Evolutionary conservation across 2,797 vertebrate genomes (phyloP).

Genomic region (Urosaurus nigricauda): DNA sequence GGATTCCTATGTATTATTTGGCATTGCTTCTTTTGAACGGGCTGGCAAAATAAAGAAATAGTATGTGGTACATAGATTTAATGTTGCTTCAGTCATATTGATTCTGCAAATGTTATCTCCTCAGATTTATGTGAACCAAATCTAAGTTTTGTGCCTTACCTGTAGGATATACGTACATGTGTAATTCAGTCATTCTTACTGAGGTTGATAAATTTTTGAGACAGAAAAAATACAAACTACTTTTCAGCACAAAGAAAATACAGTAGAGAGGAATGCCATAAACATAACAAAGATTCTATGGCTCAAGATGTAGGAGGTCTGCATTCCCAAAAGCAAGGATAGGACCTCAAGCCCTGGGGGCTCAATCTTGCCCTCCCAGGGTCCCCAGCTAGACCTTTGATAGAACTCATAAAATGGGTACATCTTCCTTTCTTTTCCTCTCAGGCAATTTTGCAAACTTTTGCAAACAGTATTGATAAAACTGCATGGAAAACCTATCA

Average conservation of each 20-base stretch:
- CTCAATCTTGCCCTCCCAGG: too few relatives aligned
- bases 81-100: not conserved
- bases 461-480: too few relatives aligned
- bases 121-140: not conserved
- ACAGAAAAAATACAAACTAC: not conserved
- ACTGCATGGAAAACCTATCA: too few relatives aligned
- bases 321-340: not conserved
- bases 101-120: not conserved
- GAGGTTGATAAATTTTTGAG: slow-evolving; percentile 14
- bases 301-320: not conserved
- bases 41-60: slow-evolving; percentile 8
- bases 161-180: not conserved
- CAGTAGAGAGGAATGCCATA: not conserved
- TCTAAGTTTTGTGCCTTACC: not conserved
- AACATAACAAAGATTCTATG: not conserved
- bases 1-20: slow-evolving; percentile 61
- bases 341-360: too few relatives aligned
- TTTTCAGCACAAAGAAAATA: not conserved
- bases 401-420: too few relatives aligned
- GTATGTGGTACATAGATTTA: slow-evolving; percentile 16
- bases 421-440: too few relatives aligned
- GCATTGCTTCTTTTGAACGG: slow-evolving; percentile 59
- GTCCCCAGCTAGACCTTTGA: too few relatives aligned
- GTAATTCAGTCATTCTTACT: not conserved
- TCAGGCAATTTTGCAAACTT: too few relatives aligned